Percentiles rank a stretch among this genome's conserved stretches.
Evolutionary conservation across 2,113 vertebrate species (phyloP).

Genomic region (Petromus typicus): DNA sequence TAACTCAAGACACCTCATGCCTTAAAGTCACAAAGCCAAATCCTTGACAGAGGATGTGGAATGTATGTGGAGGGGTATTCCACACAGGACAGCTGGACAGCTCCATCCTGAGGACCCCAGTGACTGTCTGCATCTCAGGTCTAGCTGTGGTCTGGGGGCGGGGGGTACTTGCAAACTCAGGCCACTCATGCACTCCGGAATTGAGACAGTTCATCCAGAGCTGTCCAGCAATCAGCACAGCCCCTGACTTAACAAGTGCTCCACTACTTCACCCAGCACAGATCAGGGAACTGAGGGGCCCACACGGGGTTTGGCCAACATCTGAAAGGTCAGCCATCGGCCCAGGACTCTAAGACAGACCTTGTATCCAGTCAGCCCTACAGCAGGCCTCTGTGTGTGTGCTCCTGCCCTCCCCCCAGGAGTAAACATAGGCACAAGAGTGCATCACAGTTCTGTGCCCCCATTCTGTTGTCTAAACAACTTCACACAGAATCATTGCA

Average conservation of each 20-base stretch:
- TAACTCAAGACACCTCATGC: neutral
- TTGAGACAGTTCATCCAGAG: neutral
- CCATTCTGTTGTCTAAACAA: neutral
- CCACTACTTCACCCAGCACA: neutral
- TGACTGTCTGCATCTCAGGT: neutral
- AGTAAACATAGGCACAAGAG: too few species aligned
- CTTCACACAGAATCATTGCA: neutral
- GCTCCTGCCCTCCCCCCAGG: neutral
- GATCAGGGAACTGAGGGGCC: neutral
- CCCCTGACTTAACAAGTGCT: neutral
- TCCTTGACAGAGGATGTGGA: neutral
- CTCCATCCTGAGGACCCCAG: neutral
- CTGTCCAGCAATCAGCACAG: neutral
- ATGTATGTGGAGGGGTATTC: neutral
- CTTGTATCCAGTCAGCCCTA: neutral
- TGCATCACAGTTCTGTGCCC: rapidly evolving
- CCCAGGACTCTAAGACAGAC: neutral
- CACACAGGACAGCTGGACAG: neutral
- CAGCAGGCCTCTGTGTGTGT: too few species aligned
- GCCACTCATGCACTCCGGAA: too few species aligned
- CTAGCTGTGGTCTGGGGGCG: neutral
- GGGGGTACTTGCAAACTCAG: neutral
- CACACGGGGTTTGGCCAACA: neutral
- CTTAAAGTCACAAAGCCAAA: neutral
- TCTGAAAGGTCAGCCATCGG: neutral